Evolutionary conservation across 1,140 invertebrate species (phyloP).

Genomic region (Musca vetustissima): DNA sequence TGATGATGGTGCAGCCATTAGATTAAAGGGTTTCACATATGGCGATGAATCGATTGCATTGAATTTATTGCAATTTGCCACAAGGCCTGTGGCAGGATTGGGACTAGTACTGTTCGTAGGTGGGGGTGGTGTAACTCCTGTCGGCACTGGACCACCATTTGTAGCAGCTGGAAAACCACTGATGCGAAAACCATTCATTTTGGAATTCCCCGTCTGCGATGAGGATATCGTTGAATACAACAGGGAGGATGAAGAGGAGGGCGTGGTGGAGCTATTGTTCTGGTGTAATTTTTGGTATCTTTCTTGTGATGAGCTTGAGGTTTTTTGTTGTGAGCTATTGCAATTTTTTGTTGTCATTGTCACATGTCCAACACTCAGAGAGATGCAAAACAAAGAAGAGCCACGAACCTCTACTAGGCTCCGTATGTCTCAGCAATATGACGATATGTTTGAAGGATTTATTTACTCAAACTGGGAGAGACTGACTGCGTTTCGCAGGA

Average conservation of each 20-base stretch:
- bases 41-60: too few relatives aligned
- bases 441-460: too few relatives aligned
- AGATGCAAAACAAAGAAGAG: neutral
- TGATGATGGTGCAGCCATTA: too few relatives aligned
- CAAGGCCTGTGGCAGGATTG: neutral
- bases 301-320: neutral
- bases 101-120: too few relatives aligned
- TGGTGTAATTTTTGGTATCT: neutral
- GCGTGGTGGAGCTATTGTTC: slow-evolving; percentile 5
- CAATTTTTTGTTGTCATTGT: slow-evolving; percentile 21
- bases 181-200: slow-evolving; percentile 53
- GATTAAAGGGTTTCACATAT: slow-evolving; percentile 15
- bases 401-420: too few relatives aligned
- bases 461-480: too few relatives aligned
- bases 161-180: slow-evolving; percentile 50
- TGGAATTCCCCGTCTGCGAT: slow-evolving; percentile 28
- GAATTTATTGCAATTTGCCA: neutral
- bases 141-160: neutral
- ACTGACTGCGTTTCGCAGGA: too few relatives aligned
- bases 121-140: neutral
- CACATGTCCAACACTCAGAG: neutral
- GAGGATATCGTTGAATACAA: slow-evolving; percentile 4
- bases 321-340: slow-evolving; percentile 2
- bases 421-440: neutral
- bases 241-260: slow-evolving; percentile 27